Base-by-base conservation (phyloP, 2,113 vertebrate species). In the Pluvianellus socialis region DNA sequence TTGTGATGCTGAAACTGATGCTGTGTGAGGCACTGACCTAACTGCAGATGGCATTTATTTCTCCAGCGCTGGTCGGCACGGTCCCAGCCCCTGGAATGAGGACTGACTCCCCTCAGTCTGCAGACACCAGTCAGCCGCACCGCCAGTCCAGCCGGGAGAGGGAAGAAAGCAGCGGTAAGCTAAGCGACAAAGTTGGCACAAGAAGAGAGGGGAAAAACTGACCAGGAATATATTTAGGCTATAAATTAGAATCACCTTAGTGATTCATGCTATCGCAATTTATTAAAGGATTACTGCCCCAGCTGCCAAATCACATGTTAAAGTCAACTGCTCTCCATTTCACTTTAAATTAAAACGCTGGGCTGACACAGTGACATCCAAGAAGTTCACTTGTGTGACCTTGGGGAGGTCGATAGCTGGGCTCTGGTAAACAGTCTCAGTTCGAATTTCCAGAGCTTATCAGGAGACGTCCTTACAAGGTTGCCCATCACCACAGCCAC, bases 271-370 rank as follows among this genome's bases (percentile, higher is more conserved):
- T 91, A 56, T 56, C 90, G 84, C 84, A 65, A 95, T 93, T 72
- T 66, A 56, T 79, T 65, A 61, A 68, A 68, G 70, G 74, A 94
- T 95, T 97, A 95, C 81, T 91, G 38, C 17, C 49, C 81, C 84
- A 79, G 87, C 87, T 96, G 90, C 85, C 74, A 94, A 65, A 93
- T 95, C 94, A 94, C 96, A 90, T 95, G 92, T 49, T 79, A 49
- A 92, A 92, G 56, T 47, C 77, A 75, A 90, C 73, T 49, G 81
- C 49, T 96, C 81, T 93, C 87, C n/a, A 24, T 83, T 86, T 92
- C 91, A 44, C 62, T 94, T 85, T 28, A 87, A 77, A 81, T 81
- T 24, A 77, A 91, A 90, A 74, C 63, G 79, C 30, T 19, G 53
- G 74, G 74, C 76, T 85, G 91, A 50, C 87, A 84, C 32, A 26